A percentile compares a stretch with the other conserved stretches of the same genome.
phyloP scores from a whole-genome alignment of 2,113 vertebrate genomes.

The Danionella cerebrum region DNA sequence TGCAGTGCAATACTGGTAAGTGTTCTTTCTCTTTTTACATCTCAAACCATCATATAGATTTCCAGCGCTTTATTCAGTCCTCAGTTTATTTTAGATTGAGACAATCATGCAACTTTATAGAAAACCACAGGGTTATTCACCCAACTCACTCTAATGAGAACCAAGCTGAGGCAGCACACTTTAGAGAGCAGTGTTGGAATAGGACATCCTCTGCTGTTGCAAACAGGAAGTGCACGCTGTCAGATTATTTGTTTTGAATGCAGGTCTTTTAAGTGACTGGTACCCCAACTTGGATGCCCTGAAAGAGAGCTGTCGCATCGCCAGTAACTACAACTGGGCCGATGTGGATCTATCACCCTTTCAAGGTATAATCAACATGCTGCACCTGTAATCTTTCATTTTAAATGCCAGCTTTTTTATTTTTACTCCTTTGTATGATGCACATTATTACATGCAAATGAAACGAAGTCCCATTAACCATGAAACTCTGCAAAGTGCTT shows the following conservation, averaged over 20 bases:
- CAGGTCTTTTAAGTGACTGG: conserved; percentile 75
- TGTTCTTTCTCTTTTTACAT: not conserved
- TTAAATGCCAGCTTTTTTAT: too few species aligned
- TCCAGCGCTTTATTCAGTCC: conserved; percentile 11
- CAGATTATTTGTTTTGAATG: conserved; percentile 29
- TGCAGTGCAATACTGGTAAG: conserved; percentile 84
- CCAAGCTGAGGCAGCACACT: conserved; percentile 50
- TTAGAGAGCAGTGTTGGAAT: conserved; percentile 20
- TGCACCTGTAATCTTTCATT: not conserved
- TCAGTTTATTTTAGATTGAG: conserved; percentile 32
- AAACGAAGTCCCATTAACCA: too few species aligned
- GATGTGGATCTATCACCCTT: conserved; percentile 89
- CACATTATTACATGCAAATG: too few species aligned
- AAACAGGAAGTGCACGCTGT: not conserved
- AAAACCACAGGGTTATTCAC: conserved; percentile 52
- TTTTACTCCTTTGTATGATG: too few species aligned
- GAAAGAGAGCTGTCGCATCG: conserved; percentile 89
- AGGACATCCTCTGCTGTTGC: conserved; percentile 59
- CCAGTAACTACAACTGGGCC: conserved; percentile 90
- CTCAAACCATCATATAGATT: not conserved
- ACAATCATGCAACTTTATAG: conserved; percentile 27
- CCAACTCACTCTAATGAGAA: conserved; percentile 50
- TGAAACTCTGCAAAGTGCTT: too few species aligned
- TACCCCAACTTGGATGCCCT: conserved; percentile 85
- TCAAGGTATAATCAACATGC: conserved; percentile 66